Base-by-base conservation (phyloP, 2,113 vertebrate species). In the Dicrurus megarhynchus region DNA sequence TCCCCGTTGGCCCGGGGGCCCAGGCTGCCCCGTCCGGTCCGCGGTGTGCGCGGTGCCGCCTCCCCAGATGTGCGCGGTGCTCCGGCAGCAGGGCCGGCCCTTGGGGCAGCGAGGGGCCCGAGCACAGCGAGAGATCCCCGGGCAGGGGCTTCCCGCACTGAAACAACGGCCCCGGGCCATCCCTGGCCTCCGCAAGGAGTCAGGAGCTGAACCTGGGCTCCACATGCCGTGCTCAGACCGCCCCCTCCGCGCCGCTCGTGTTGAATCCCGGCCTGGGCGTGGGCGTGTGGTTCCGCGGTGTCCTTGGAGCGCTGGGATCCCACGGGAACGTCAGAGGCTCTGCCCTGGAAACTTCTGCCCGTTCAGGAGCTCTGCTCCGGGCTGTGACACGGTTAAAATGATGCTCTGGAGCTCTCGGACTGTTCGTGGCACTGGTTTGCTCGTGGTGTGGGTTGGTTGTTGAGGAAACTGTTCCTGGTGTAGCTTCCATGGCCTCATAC, bases 181-280 rank as follows among this genome's bases (percentile, higher is more conserved):
- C 10, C 6, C 10, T 4, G 74, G 21, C 16, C 15, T 3, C 28
- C 57, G 0, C 28, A 1, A 1, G n/a, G 21, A 11, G 56, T 7
- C 21, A 0, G 28, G 30, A 41, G 64, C 42, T 11, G 1, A 13
- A 28, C 1, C 35, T 1, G 24, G 3, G 65, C 46, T 42, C 24
- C 55, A 1, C 79, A 8, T 17, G 56, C 1, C 3, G 35, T 1
- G 56, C 57, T 33, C 57, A 1, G 4, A 0, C 33, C 57, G 47
- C 22, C 68, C 47, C 27, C n/a, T 22, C 67, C 67, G 67, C 47
- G 47, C n/a, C 11, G n/a, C 67, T 6, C 46, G 21, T 4, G 35
- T 6, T 11, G 0, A 21, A 21, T 16, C 57, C 39, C 50, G 77
- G 21, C 9, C 16, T 0, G 23, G 35, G 14, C 11, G 60, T 10